phyloP scores from a whole-genome alignment of 2,797 vertebrate genomes.

The Nyctibius grandis region DNA sequence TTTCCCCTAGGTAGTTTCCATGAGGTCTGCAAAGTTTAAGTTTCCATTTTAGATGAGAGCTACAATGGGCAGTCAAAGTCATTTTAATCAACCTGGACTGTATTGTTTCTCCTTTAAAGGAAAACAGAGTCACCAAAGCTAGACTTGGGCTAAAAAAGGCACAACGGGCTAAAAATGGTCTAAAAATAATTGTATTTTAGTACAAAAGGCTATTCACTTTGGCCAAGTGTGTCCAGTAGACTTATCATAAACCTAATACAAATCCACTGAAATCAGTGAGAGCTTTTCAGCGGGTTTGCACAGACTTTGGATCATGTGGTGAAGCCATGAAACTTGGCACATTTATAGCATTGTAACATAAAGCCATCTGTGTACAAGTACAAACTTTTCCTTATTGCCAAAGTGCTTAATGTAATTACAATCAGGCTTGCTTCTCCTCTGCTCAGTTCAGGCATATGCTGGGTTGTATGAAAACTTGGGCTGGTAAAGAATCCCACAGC shows the following conservation, averaged over 20 bases:
- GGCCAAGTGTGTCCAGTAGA: neutral
- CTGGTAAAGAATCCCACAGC: conserved; percentile 51
- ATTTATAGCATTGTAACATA: conserved; percentile 60
- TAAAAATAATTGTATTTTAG: neutral
- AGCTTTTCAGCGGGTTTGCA: neutral
- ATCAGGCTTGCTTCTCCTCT: conserved; percentile 45
- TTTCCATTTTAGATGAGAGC: neutral
- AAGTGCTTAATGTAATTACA: conserved; percentile 69
- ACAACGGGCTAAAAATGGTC: neutral
- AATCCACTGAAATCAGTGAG: neutral
- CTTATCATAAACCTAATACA: neutral
- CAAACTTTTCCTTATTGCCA: conserved; percentile 57
- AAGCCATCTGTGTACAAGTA: conserved; percentile 56
- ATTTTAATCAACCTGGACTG: conserved; percentile 18
- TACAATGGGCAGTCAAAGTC: neutral
- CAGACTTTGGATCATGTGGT: conserved; percentile 1
- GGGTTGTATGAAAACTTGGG: conserved; percentile 49
- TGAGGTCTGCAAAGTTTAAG: neutral
- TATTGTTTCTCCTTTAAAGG: neutral
- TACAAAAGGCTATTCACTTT: neutral
- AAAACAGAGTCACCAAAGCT: neutral
- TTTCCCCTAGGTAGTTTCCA: neutral
- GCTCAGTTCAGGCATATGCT: conserved; percentile 41
- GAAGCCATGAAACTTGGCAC: conserved; percentile 58
- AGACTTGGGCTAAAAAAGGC: neutral